Evolutionary conservation across 2,888 invertebrate genomes (phyloP).

Genomic region (Melangyna quadrimaculata): DNA sequence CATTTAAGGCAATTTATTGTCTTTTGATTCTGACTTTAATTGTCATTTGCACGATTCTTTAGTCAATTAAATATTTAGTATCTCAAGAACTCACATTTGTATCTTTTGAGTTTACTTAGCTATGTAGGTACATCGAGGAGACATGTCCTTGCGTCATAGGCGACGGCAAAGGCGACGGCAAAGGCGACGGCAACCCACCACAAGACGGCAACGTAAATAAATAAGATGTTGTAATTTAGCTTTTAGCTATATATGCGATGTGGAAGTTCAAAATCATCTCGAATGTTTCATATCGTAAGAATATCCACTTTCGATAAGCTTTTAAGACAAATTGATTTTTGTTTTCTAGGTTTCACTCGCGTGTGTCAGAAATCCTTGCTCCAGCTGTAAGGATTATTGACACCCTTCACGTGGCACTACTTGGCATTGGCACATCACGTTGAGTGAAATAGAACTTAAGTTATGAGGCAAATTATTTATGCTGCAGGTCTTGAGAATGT

Average conservation of each 20-base stretch:
- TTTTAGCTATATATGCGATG: not conserved
- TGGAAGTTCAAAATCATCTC: conserved; percentile 7
- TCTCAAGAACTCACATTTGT: conserved; percentile 4
- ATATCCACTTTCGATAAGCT: conserved; percentile 20
- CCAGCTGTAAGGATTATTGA: conserved; percentile 17
- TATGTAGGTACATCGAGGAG: not conserved
- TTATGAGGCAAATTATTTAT: conserved; percentile 32
- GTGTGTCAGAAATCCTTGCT: conserved; percentile 12
- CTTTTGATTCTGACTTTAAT: conserved; percentile 34
- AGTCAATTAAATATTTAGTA: conserved; percentile 37
- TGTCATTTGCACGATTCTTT: conserved; percentile 27
- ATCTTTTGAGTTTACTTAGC: not conserved
- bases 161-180: not conserved
- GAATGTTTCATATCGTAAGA: conserved; percentile 5
- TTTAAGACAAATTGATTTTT: conserved; percentile 22
- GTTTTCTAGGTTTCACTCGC: not conserved
- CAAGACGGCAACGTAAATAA: not conserved
- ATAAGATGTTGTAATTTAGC: conserved; percentile 21
- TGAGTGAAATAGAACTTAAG: conserved; percentile 11
- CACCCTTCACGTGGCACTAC: not conserved
- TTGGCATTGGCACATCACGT: not conserved
- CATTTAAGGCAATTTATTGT: conserved; percentile 37
- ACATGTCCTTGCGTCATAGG: not conserved
- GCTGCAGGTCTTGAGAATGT: not conserved
- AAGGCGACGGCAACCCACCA: not conserved